phyloP scores from a whole-genome alignment of 2,888 invertebrate genomes.

The Sarcophaga subvicina region DNA sequence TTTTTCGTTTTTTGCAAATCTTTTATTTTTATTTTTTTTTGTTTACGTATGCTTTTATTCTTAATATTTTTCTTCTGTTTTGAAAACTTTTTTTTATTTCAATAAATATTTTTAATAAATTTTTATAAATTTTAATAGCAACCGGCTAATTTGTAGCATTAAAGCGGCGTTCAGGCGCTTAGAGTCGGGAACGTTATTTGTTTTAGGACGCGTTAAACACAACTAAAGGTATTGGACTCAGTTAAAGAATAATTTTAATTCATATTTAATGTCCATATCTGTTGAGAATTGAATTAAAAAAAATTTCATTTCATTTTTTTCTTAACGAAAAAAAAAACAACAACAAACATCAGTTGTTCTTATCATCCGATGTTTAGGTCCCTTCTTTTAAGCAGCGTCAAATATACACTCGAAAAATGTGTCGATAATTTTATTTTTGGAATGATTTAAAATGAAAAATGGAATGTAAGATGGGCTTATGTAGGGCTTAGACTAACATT shows the following conservation, averaged over 20 bases:
- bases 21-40: background rate
- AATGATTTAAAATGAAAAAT: background rate
- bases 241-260: constrained; percentile 63
- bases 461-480: no score
- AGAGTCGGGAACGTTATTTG: constrained; percentile 53
- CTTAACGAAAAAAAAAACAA: constrained; percentile 21
- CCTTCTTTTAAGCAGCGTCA: constrained; percentile 44
- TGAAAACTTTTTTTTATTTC: background rate
- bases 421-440: background rate
- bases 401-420: constrained; percentile 58
- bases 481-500: no score
- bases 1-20: background rate
- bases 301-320: constrained; percentile 17
- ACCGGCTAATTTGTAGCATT: background rate
- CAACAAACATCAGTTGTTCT: constrained; percentile 59
- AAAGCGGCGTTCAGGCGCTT: background rate
- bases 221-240: constrained; percentile 60
- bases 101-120: background rate
- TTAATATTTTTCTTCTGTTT: background rate
- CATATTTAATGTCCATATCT: constrained; percentile 48
- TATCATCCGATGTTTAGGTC: constrained; percentile 65
- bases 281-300: constrained; percentile 50
- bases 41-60: background rate
- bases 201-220: constrained; percentile 62
- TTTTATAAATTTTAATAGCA: background rate